phyloP scores from a whole-genome alignment of 1,140 invertebrate species.

The Pomacea maculata region DNA sequence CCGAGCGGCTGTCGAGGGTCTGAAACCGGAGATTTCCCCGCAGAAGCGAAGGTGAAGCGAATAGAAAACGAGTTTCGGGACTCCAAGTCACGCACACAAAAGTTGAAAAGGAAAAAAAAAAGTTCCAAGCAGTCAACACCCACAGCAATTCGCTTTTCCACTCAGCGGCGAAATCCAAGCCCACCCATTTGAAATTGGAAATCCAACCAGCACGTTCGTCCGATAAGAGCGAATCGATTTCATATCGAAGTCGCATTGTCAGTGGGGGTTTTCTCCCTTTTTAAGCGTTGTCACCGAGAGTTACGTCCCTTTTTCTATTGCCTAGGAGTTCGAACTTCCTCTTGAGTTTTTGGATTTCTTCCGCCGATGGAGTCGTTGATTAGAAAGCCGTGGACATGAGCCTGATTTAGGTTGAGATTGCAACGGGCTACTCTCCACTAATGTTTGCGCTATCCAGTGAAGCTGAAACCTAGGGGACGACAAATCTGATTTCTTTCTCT shows the following conservation, averaged over 20 bases:
- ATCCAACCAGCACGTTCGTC: conserved; percentile 7
- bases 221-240: conserved; percentile 7
- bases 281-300: neutral
- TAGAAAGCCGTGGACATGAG: neutral
- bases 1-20: neutral
- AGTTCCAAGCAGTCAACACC: conserved; percentile 8
- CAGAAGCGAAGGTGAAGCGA: neutral
- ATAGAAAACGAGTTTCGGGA: conserved; percentile 5
- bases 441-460: conserved; percentile 1
- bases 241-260: conserved; percentile 13
- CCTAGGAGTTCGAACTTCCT: neutral
- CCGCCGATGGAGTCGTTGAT: conserved; percentile 2
- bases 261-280: conserved; percentile 4
- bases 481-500: conserved; percentile 5
- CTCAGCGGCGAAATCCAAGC: conserved; percentile 2
- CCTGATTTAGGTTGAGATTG: neutral
- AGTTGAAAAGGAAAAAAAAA: conserved; percentile 9
- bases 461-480: conserved; percentile 2
- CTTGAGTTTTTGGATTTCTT: conserved; percentile 7
- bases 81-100: conserved; percentile 9
- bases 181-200: conserved; percentile 10
- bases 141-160: conserved; percentile 4
- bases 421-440: neutral
- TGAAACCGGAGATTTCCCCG: conserved; percentile 12
- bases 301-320: conserved; percentile 8